Evolutionary conservation across 2,113 vertebrate species (phyloP), one percentile per base, ranked within the genome.

Genomic region (Arvicanthis niloticus): DNA sequence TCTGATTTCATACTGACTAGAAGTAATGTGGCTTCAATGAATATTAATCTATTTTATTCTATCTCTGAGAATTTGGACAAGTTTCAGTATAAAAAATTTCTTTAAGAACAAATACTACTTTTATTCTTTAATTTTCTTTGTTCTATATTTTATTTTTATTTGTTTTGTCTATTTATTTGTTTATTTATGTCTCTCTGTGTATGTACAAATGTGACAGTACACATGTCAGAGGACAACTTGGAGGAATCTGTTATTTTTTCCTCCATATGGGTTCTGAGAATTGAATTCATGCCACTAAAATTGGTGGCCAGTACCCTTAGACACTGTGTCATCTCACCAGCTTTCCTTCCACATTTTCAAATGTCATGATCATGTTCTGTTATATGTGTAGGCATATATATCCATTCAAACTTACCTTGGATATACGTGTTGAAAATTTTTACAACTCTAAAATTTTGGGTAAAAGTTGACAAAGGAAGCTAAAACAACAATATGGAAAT

Each of bases 51-150:
- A 13, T 89, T 48, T n/a, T 1, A 67, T 86, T 24, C 16, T 60
- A 70, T 60, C n/a, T 40, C 24, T 75, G 65, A 93, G 51, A 89
- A 97, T 89, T 89, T 78, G 86, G 51, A 82, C 0, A 45, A 16
- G 19, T 95, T 85, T 93, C 31, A 68, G 10, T 82, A 6, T 94
- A 73, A 70, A 81, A 9, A 77, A 72, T 73, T 91, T n/a, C 26
- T 22, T 89, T 22, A 51, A 91, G 26, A 45, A 93, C 4, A 82
- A 60, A 70, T 92, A 72, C 3, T 78, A 8, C 48, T 78, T 80
- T 95, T 88, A 7, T 22, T 45, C 34, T 72, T 58, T 34, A 48
- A 7, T 76, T 93, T 81, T 24, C 40, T 65, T 40, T 48, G 81
- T 80, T 16, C 22, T 22, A 26, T 11, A 53, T 53, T 87, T 86